Evolutionary conservation across 2,888 invertebrate genomes (phyloP), one percentile per base, ranked within the genome.

Genomic region (Aphidoletes aphidimyza): DNA sequence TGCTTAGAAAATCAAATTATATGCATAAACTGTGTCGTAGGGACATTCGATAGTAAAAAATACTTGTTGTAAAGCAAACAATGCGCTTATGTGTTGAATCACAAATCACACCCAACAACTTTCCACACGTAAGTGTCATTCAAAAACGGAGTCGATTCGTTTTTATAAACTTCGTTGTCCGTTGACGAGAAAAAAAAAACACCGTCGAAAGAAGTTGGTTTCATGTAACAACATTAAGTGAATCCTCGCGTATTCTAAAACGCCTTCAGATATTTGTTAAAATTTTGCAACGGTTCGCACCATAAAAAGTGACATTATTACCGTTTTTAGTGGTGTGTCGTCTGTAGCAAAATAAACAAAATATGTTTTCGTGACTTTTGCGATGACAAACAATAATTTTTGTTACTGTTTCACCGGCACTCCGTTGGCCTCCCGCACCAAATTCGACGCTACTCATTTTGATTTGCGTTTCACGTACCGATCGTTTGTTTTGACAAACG

Each of bases 341-440:
- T 69, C 14, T 69, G 14, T 69, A 22, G n/a, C 34, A 14, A n/a
- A 69, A 69, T 30, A 69, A 69, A 69, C 69, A 69, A 69, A 69
- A 69, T 69, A 69, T 30, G 69, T 69, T 69, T 69, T 69, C 69
- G 69, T 69, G 69, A 69, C 69, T 69, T 69, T 69, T 69, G 34
- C 14, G n/a, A 69, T 30, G 69, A 69, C 69, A 34, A 14, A 3
- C 0, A 69, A 69, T 69, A 69, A 69, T 69, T 69, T 69, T 69
- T 30, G 30, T 14, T 69, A 26, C 26, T 1, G 26, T 26, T 54
- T 26, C 9, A 14, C 14, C n/a, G n/a, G 26, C 26, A 34, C 30
- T 30, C 30, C 14, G 1, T 17, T 34, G 11, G 30, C 2, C 26
- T 17, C 30, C n/a, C 22, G 11, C 30, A 19, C 69, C 30, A n/a